These are phyloP conservation scores for Prorops nasuta DNA, from an alignment of 1,140 invertebrate species.

Conservation along the genomic window DNA sequence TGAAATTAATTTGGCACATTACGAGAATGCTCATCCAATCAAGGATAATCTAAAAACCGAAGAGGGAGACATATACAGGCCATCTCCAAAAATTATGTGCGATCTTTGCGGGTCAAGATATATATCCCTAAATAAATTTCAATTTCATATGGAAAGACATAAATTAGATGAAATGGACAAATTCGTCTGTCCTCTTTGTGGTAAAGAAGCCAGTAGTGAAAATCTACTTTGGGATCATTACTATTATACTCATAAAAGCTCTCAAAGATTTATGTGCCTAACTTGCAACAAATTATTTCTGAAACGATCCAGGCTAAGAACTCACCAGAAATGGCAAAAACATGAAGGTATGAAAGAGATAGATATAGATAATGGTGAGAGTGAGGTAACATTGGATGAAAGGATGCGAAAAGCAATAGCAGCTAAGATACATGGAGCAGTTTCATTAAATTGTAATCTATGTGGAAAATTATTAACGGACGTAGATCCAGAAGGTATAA, in stretches of 20 bases:
- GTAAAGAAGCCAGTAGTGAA: conserved; percentile 25
- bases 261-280: conserved; percentile 20
- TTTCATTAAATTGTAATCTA: conserved; percentile 21
- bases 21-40: neutral
- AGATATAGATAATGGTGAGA: neutral
- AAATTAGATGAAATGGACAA: conserved; percentile 22
- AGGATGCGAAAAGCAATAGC: conserved; percentile 5
- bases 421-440: conserved; percentile 2
- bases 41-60: neutral
- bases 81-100: conserved; percentile 18
- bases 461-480: conserved; percentile 25
- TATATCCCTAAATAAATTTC: conserved; percentile 21
- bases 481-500: conserved; percentile 23
- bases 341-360: conserved; percentile 18
- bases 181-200: conserved; percentile 23
- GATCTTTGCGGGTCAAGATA: conserved; percentile 24
- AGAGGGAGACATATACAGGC: conserved; percentile 7
- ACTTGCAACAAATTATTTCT: conserved; percentile 22
- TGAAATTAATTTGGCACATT: neutral
- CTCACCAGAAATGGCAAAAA: conserved; percentile 22
- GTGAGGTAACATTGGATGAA: neutral
- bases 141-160: conserved; percentile 34
- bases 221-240: conserved; percentile 32
- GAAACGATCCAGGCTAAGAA: conserved; percentile 15
- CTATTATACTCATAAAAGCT: conserved; percentile 22